These are phyloP conservation scores for Gambusia affinis DNA, from an alignment of 2,113 vertebrate genomes.

Conservation along the genomic window DNA sequence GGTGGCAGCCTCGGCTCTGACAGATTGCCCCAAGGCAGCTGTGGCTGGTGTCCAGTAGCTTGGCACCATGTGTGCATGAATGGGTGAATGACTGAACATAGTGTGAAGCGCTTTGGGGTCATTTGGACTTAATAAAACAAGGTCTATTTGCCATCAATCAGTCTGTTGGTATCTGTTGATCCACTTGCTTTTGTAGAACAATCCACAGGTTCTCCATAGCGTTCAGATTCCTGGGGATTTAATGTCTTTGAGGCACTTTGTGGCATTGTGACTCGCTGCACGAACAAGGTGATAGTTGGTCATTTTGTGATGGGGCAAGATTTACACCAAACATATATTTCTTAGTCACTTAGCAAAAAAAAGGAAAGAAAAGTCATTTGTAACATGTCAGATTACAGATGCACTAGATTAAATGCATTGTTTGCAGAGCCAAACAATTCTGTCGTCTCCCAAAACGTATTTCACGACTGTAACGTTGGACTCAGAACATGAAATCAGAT, in stretches of 20 bases:
- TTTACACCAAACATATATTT: background rate
- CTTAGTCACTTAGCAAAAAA: background rate
- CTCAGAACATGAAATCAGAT: background rate
- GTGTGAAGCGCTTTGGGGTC: too few species aligned
- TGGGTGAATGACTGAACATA: too few species aligned
- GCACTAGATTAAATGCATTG: background rate
- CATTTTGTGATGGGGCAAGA: background rate
- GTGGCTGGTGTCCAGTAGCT: too few species aligned
- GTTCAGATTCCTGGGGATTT: background rate
- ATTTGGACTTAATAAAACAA: too few species aligned
- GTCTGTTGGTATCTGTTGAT: background rate
- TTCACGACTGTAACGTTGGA: background rate
- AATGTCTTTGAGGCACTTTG: too few species aligned
- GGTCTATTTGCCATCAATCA: background rate
- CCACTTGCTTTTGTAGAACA: background rate
- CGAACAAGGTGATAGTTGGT: background rate
- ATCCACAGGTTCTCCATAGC: background rate
- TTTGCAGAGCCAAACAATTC: background rate
- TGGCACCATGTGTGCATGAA: too few species aligned
- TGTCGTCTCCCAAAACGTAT: background rate
- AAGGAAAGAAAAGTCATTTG: background rate
- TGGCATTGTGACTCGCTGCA: background rate
- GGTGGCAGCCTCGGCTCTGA: too few species aligned
- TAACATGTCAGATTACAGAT: too few species aligned
- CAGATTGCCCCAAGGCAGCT: too few species aligned